Conservation (phyloP, 2,113 vertebrate species). For the Danionella cerebrum region DNA sequence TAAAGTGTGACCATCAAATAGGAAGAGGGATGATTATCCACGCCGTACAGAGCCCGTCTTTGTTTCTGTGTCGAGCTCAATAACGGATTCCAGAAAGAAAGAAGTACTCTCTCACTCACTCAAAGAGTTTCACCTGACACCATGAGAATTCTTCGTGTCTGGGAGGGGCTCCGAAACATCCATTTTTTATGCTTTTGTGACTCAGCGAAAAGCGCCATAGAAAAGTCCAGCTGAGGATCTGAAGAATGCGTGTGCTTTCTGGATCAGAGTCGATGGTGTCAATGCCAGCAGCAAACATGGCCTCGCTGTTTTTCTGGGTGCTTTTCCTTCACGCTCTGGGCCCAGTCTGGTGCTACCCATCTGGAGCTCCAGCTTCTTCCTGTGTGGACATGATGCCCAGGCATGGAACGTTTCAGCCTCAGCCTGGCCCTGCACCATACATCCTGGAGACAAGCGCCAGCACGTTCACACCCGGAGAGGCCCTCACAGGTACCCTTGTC, state of each 20-base stretch:
- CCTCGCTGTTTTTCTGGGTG: background rate
- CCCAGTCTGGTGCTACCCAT: background rate
- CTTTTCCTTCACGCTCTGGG: background rate
- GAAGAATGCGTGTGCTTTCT: background rate
- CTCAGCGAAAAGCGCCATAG: conserved; percentile 25
- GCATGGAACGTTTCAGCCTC: conserved; percentile 24
- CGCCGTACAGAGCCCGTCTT: background rate
- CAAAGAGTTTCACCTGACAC: conserved; percentile 11
- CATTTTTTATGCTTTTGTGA: conserved; percentile 9
- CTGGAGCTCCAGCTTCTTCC: conserved; percentile 27
- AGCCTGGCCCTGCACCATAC: conserved; percentile 31
- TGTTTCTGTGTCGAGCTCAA: background rate
- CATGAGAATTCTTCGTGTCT: background rate
- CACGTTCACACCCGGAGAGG: conserved; percentile 20
- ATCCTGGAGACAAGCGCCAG: conserved; percentile 20
- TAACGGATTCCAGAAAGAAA: background rate
- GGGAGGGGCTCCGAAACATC: background rate
- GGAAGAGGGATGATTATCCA: too few relatives aligned
- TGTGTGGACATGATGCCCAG: conserved; percentile 38
- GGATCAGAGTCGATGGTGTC: too few relatives aligned
- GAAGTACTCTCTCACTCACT: background rate
- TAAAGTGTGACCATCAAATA: too few relatives aligned
- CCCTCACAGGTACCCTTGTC: conserved; percentile 34
- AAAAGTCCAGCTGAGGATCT: background rate
- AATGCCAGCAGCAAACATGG: conserved; percentile 5